phyloP scores from a whole-genome alignment of 2,797 vertebrate species.

The Smutsia gigantea region DNA sequence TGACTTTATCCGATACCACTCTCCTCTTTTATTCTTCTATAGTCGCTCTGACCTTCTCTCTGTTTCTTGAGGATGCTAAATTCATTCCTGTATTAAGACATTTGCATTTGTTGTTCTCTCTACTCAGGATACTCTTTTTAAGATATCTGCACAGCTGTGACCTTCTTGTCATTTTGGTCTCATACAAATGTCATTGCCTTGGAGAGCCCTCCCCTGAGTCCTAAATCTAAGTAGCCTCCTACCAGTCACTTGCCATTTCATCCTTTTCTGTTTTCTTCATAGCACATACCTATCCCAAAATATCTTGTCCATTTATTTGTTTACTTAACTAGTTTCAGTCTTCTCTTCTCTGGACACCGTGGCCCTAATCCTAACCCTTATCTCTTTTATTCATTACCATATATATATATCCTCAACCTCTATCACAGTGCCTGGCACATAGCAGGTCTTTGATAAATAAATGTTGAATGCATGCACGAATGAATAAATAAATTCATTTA shows the following conservation, averaged over 20 bases:
- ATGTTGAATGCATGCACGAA: not conserved
- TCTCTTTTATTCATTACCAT: not conserved
- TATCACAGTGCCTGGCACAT: not conserved
- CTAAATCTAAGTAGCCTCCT: not conserved
- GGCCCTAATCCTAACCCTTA: not conserved
- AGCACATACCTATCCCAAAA: not conserved
- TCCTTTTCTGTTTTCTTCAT: not conserved
- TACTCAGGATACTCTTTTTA: conserved; percentile 3
- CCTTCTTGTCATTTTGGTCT: conserved; percentile 36
- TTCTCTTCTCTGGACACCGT: not conserved
- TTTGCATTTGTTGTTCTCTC: conserved; percentile 23
- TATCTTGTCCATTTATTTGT: not conserved
- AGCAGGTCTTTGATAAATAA: not conserved
- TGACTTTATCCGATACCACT: not conserved
- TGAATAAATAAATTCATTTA: not conserved
- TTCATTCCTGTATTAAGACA: conserved; percentile 38
- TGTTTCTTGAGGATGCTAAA: conserved; percentile 23
- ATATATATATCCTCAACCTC: not conserved
- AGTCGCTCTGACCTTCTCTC: not conserved
- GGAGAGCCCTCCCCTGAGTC: not conserved
- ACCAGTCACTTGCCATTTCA: not conserved
- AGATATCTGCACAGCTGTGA: not conserved
- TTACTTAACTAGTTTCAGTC: not conserved
- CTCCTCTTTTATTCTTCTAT: not conserved
- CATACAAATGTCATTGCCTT: not conserved